Base-by-base conservation (phyloP, 2,113 vertebrate genomes). In the Beaufortia kweichowensis region DNA sequence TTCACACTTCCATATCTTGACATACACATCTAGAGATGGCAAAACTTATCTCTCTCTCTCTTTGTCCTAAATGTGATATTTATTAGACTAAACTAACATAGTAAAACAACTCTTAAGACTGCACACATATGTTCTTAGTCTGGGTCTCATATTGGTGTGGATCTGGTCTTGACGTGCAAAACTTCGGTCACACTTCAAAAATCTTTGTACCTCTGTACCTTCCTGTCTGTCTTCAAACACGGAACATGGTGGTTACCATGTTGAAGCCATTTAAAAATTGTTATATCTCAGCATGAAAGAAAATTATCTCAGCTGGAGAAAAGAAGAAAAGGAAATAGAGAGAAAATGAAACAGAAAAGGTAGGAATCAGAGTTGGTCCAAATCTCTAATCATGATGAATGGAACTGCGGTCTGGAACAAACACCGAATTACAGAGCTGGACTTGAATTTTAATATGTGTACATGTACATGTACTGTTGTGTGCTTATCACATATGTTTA, bases 211-310 rank as follows among this genome's bases (percentile, higher is more conserved):
- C 35, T 39, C 35, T 10, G n/a, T n/a, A n/a, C n/a, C n/a, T n/a
- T n/a, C n/a, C n/a, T n/a, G 35, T 39, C 35, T 39, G 35, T 11
- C 35, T 39, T 39, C 19, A 53, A 53, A 53, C 19, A 21, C n/a
- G 48, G 6, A 23, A 6, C 28, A 56, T 70, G 21, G 17, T 9
- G 48, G 41, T 57, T 71, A 53, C 68, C 68, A 74, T 66, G 53
- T 60, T 60, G 23, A 83, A 79, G 87, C 87, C 84, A 85, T 89
- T 91, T 87, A 86, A 81, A 68, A 87, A 89, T 86, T 82, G 89
- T 88, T 89, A 89, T 73, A 79, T 85, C 86, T 60, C 86, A 24
- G 66, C 84, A 12, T 90, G 88, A 84, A 79, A 82, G 84, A 83
- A 85, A 75, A 76, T 80, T 70, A 82, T 80, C 65, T 79, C 87